A percentile compares a stretch with the other conserved stretches of the same genome.
These are phyloP conservation scores for Parnassius orleans DNA, from an alignment of 2,888 invertebrate genomes.

Conservation along the genomic window DNA sequence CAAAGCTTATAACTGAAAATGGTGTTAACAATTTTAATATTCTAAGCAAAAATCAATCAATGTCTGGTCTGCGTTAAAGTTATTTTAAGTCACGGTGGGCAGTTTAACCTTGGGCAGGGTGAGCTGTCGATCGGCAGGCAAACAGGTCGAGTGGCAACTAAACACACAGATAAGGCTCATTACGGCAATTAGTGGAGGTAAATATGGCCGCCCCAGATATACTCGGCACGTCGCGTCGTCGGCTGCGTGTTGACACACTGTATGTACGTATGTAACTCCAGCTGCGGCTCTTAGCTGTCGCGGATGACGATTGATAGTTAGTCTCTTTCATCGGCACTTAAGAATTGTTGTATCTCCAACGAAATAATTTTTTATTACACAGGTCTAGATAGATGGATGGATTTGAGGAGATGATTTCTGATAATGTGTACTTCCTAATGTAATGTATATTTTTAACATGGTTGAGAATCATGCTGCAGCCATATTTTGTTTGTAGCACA, in stretches of 20 bases:
- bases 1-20: too few relatives aligned
- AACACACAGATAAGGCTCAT: slow-evolving; percentile 69
- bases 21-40: background rate
- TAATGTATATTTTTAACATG: too few relatives aligned
- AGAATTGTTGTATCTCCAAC: too few relatives aligned
- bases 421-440: too few relatives aligned
- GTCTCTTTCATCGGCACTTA: slow-evolving; percentile 1
- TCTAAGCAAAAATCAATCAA: background rate
- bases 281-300: slow-evolving; percentile 6
- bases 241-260: slow-evolving; percentile 44
- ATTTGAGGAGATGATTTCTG: background rate
- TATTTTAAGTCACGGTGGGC: slow-evolving; percentile 25
- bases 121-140: slow-evolving; percentile 50
- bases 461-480: too few relatives aligned
- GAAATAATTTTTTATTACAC: too few relatives aligned
- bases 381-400: too few relatives aligned
- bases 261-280: slow-evolving; percentile 17
- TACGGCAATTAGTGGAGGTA: slow-evolving; percentile 71
- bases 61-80: slow-evolving; percentile 7
- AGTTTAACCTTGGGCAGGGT: slow-evolving; percentile 47
- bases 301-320: slow-evolving; percentile 23
- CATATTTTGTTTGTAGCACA: too few relatives aligned
- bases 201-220: slow-evolving; percentile 67
- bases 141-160: slow-evolving; percentile 60
- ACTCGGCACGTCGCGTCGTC: slow-evolving; percentile 28